Conservation (phyloP, 2,797 vertebrate genomes). For the Trichosurus vulpecula region DNA sequence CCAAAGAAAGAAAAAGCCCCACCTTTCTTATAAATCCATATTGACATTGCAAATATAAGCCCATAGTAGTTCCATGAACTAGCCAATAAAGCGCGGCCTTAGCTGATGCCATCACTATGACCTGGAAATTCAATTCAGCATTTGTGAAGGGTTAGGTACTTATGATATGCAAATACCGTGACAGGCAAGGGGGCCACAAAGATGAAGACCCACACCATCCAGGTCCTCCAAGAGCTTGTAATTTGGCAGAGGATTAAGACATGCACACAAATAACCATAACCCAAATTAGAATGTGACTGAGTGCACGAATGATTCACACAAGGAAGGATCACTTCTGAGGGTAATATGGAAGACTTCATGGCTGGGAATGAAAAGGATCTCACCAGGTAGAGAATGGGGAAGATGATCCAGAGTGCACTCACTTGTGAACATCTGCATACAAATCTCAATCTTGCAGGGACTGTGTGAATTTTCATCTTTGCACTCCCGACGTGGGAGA, state of each 20-base stretch:
- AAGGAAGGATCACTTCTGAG: not conserved
- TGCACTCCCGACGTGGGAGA: no score
- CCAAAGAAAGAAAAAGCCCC: not conserved
- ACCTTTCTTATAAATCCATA: not conserved
- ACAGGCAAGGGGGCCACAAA: not conserved
- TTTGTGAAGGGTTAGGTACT: not conserved
- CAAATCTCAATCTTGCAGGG: not conserved
- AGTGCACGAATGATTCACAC: not conserved
- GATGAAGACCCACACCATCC: not conserved
- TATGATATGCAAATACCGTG: not conserved
- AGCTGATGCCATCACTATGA: not conserved
- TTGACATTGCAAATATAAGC: not conserved
- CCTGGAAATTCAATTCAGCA: not conserved
- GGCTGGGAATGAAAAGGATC: not conserved
- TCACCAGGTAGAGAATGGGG: not conserved
- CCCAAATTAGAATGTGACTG: not conserved
- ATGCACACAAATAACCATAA: not conserved
- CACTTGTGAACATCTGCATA: not conserved
- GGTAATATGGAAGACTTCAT: not conserved
- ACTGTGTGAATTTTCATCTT: no score
- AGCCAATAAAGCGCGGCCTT: not conserved
- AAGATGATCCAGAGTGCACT: not conserved
- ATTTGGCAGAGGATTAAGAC: not conserved
- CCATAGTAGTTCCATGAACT: not conserved
- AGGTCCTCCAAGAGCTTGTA: not conserved